Conservation (phyloP, 1,140 invertebrate species). For the Pseudomyrmex pallidus region DNA sequence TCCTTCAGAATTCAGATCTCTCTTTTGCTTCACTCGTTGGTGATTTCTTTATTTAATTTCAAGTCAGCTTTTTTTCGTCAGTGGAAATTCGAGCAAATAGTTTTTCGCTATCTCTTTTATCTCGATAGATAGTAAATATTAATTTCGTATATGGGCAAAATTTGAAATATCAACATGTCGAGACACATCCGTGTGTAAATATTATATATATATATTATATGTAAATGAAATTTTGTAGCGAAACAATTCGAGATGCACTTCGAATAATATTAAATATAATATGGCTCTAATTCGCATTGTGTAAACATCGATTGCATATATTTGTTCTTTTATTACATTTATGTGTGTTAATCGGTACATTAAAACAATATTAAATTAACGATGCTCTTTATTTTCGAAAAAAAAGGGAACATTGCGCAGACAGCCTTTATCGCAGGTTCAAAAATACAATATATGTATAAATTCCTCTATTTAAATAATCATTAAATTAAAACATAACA, state of each 20-base stretch:
- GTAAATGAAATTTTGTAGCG: constrained; percentile 32
- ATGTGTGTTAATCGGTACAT: constrained; percentile 3
- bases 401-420: constrained; percentile 3
- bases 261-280: constrained; percentile 23
- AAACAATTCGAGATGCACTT: neutral
- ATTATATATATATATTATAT: constrained; percentile 1
- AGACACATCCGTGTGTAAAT: neutral
- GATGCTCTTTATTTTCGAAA: neutral
- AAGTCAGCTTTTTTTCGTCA: neutral
- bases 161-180: neutral
- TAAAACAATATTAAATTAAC: neutral
- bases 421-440: too few species aligned
- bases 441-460: too few species aligned
- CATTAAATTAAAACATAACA: neutral
- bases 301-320: constrained; percentile 13
- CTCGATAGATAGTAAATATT: neutral
- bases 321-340: constrained; percentile 7
- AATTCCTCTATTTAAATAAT: neutral
- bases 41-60: neutral
- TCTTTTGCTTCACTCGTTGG: neutral
- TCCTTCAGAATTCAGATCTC: neutral
- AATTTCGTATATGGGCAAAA: neutral
- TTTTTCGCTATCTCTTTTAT: neutral
- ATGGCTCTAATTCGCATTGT: constrained; percentile 14
- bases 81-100: neutral